These are phyloP conservation scores for Tenrec ecaudatus DNA, from an alignment of 2,113 vertebrate species.

Conservation along the genomic window DNA sequence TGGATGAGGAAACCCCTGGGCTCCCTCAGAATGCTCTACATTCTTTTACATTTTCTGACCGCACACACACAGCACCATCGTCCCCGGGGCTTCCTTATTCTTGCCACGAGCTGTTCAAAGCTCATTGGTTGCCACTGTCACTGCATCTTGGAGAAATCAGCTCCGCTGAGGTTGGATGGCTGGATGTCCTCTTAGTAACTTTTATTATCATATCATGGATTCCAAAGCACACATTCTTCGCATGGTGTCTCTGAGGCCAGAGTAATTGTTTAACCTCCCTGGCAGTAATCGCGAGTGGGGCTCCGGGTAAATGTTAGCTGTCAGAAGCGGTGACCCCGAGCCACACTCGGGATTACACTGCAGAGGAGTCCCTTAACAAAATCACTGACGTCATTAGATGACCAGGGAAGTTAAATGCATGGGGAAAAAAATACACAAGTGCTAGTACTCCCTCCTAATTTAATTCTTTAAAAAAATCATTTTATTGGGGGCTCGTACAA, in stretches of 20 bases:
- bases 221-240: background rate
- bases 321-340: too few relatives aligned
- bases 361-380: too few relatives aligned
- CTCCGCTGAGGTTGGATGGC: background rate
- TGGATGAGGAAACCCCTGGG: constrained; percentile 6
- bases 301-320: too few relatives aligned
- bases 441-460: too few relatives aligned
- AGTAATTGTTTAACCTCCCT: background rate
- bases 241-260: background rate
- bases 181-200: background rate
- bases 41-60: constrained; percentile 29
- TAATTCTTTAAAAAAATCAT: too few relatives aligned
- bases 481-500: too few relatives aligned
- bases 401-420: too few relatives aligned
- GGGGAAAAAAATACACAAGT: too few relatives aligned
- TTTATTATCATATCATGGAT: background rate
- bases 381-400: too few relatives aligned
- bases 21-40: background rate
- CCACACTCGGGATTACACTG: too few relatives aligned
- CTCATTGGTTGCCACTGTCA: background rate
- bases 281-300: too few relatives aligned
- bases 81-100: background rate
- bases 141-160: background rate
- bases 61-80: background rate
- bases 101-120: background rate